Percentiles rank a stretch among this genome's conserved stretches.
These are phyloP conservation scores for Epinephelus coioides DNA, from an alignment of 2,797 vertebrate genomes.

Conservation along the genomic window DNA sequence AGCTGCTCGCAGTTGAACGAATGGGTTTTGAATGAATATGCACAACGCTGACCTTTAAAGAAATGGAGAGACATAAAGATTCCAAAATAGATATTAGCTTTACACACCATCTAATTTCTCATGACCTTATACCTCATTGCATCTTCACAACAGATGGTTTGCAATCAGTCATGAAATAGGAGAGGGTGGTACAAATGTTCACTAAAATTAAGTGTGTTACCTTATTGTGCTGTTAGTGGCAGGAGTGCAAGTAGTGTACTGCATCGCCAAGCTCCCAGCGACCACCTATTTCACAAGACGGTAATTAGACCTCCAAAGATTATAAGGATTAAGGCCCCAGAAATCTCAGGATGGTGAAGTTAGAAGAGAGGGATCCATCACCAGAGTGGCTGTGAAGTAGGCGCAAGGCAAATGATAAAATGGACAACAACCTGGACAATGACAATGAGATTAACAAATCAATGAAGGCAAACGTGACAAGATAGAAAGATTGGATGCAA, in stretches of 20 bases:
- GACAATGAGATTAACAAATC: slow-evolving; percentile 32
- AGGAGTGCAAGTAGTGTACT: not conserved
- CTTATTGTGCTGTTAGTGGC: not conserved
- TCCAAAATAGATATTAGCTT: no score
- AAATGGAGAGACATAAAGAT: no score
- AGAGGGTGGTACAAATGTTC: not conserved
- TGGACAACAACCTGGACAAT: slow-evolving; percentile 17
- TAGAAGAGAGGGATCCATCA: not conserved
- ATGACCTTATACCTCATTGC: no score
- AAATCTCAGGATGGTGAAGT: slow-evolving; percentile 7
- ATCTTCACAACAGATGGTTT: not conserved
- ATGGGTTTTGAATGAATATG: no score
- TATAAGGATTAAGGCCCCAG: slow-evolving; percentile 8
- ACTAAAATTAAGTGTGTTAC: not conserved
- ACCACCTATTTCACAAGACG: not conserved
- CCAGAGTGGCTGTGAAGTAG: not conserved
- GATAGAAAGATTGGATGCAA: slow-evolving; percentile 7
- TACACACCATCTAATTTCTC: no score
- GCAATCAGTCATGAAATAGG: not conserved
- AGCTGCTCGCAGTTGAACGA: not conserved
- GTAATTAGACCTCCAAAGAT: slow-evolving; percentile 24
- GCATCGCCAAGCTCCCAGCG: not conserved
- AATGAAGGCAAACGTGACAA: slow-evolving; percentile 6
- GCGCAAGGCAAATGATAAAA: slow-evolving; percentile 14
- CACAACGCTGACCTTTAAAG: no score